These are phyloP conservation scores for Amiota mariae DNA, from an alignment of 2,888 invertebrate genomes.

Conservation along the genomic window DNA sequence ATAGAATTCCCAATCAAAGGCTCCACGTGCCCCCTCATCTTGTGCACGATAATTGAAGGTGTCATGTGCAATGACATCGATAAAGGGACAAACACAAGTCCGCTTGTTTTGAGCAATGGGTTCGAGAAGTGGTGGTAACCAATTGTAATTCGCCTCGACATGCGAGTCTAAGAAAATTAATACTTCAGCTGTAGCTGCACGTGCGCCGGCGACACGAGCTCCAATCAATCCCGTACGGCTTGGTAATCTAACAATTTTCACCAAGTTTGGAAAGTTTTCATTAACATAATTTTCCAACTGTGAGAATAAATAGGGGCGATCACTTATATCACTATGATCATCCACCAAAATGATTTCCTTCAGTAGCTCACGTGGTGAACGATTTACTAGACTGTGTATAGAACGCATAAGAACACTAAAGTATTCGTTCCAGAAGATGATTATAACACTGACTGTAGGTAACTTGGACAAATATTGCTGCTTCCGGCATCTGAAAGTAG, in stretches of 20 bases:
- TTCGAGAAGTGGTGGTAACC: conserved; percentile 92
- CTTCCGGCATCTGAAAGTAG: conserved; percentile 59
- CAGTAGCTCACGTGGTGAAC: conserved; percentile 88
- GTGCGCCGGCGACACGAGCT: conserved; percentile 90
- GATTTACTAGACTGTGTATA: conserved; percentile 85
- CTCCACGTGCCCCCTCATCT: conserved; percentile 94
- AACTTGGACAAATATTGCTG: conserved; percentile 66
- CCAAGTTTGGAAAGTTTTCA: conserved; percentile 80
- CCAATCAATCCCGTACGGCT: conserved; percentile 89
- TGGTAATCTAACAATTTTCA: conserved; percentile 82
- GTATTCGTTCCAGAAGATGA: conserved; percentile 96
- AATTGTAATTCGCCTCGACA: conserved; percentile 92
- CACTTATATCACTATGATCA: conserved; percentile 88
- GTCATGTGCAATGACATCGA: conserved; percentile 94
- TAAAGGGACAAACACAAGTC: conserved; percentile 95
- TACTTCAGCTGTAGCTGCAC: conserved; percentile 84
- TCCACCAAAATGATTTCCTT: conserved; percentile 93
- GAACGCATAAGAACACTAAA: conserved; percentile 89
- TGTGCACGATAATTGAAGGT: conserved; percentile 95
- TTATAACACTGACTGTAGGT: conserved; percentile 89
- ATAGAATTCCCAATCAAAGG: conserved; percentile 98
- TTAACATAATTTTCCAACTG: conserved; percentile 85
- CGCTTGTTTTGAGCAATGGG: conserved; percentile 89
- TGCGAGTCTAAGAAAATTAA: conserved; percentile 94
- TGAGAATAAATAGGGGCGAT: conserved; percentile 82